Evolutionary conservation across 2,113 vertebrate species (phyloP), one percentile per base, ranked within the genome.

Genomic region (Telmatochromis sp.): DNA sequence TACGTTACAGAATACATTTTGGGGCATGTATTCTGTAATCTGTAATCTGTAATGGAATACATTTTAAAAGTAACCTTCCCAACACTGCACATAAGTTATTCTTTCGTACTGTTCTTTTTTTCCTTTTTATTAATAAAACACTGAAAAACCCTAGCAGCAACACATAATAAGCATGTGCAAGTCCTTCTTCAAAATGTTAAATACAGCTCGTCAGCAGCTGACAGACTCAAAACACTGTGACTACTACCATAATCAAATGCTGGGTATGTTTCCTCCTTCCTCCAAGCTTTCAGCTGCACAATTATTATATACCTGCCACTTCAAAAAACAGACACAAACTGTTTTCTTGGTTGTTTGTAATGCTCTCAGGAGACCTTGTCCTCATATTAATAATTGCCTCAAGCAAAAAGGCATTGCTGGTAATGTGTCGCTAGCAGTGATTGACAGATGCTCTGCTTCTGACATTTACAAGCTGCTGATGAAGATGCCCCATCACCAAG

Each of bases 391-490:
- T 87, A 80, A 89, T 55, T 82, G 35, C 89, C 78, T 57, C 86
- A 42, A 81, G 80, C 68, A 87, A 80, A 68, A 79, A 70, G 31
- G 80, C 84, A 81, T 83, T 86, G 82, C 81, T 47, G 81, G 86
- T 86, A 47, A 91, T 85, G 78, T 89, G 89, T 89, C 85, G 84
- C 12, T 21, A n/a, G 12, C 53, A 40, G 70, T 89, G 92, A 91
- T 23, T 87, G 91, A 91, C 91, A 89, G 91, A 33, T 87, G 85
- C 35, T 89, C 83, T 73, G 42, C 85, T 81, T 33, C 51, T 91
- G 88, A 93, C 91, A 93, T 93, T 92, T 89, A 90, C 84, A 90
- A 86, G 88, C 84, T 88, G 82, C 54, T 81, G 87, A 83, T 23
- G 55, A 85, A 88, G 86, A 73, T 17, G 33, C 26, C 26, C 68